Percentiles rank a stretch among this genome's conserved stretches.
These are phyloP conservation scores for Gonioctena quinquepunctata DNA, from an alignment of 1,140 invertebrate species.

Conservation along the genomic window DNA sequence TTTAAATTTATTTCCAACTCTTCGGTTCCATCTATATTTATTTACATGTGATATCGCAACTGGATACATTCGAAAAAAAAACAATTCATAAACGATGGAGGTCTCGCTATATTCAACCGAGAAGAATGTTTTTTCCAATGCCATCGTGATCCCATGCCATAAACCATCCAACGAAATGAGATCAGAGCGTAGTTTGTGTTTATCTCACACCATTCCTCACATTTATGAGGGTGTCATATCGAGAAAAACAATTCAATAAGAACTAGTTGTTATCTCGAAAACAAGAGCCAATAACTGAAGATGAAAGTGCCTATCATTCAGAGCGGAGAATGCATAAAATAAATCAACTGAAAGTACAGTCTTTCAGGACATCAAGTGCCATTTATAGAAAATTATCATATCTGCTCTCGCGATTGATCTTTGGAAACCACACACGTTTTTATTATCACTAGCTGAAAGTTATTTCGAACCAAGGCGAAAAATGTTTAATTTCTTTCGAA, in stretches of 20 bases:
- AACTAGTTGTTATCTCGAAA: background rate
- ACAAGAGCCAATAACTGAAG: background rate
- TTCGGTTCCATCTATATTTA: too few relatives aligned
- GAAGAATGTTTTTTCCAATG: background rate
- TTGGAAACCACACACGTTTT: too few relatives aligned
- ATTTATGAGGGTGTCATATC: background rate
- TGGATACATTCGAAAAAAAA: background rate
- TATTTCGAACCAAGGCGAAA: too few relatives aligned
- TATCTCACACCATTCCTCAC: background rate
- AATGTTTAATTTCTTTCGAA: too few relatives aligned
- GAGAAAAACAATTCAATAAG: background rate
- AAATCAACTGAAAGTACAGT: background rate
- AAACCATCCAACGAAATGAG: background rate
- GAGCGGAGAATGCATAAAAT: background rate
- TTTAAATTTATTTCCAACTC: too few relatives aligned
- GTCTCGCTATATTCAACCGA: background rate
- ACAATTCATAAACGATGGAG: background rate
- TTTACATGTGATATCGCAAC: too few relatives aligned
- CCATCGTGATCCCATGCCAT: background rate
- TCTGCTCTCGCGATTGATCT: too few relatives aligned
- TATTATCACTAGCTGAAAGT: too few relatives aligned
- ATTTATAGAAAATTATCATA: too few relatives aligned
- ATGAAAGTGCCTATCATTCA: background rate
- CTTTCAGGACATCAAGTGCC: background rate
- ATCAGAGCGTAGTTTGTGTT: background rate